Base-by-base conservation (phyloP, 1,140 invertebrate genomes). In the Leptinotarsa undecemlineata region DNA sequence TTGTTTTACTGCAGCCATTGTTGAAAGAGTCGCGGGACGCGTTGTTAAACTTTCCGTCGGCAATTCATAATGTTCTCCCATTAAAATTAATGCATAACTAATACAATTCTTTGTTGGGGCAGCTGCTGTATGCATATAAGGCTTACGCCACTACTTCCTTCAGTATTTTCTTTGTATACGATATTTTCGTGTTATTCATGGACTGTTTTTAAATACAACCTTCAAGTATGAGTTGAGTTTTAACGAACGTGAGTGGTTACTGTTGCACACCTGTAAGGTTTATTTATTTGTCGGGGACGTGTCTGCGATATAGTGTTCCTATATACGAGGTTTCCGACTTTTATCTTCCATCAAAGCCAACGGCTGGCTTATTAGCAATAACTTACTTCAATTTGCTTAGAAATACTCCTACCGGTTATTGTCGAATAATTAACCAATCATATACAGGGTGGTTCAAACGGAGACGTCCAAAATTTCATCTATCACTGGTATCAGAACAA, bases 71-170 rank as follows among this genome's bases (percentile, higher is more conserved):
- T 68, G 66, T 68, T 68, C 66, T 66, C 26, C 51, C 66, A 68
- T 68, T 68, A 68, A 68, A 68, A 68, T 68, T 68, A 68, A 68
- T 68, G 66, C 66, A 68, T 68, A 68, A 68, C 66, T 68, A 68
- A 68, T 47, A 68, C 66, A 68, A 68, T 3, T 68, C 66, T 68
- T 68, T 68, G 66, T 68, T 68, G 15, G 17, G 42, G 15, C 66
- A 68, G 66, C 66, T 68, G 66, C 23, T 33, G 33, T 42, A 68
- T 68, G 66, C 66, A 48, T 68, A 68, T 68, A 68, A 68, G 66
- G 66, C 66, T 42, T 68, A 68, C 60, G 60, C 63, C 63, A 66
- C 23, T 68, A 68, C 33, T 68, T 68, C 66, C 66, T 47, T 68
- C 42, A 47, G 17, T 0, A 68, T 47, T 68, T 33, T 57, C 51